Evolutionary conservation across 2,797 vertebrate species (phyloP).

Genomic region (Labeo calbasu): DNA sequence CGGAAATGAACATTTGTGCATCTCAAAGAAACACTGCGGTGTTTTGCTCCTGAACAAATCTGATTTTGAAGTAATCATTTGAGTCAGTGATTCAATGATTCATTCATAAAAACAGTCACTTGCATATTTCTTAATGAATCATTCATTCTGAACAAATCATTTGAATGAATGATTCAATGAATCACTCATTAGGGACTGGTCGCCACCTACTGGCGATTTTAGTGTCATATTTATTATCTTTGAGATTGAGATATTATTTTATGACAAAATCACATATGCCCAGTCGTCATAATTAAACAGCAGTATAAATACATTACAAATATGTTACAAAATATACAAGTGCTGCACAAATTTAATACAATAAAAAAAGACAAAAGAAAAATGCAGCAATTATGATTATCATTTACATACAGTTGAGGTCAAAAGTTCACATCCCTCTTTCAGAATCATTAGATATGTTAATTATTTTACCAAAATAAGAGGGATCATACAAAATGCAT

Average conservation of each 20-base stretch:
- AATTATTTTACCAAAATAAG: too few species aligned
- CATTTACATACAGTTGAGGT: neutral
- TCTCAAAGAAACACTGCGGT: neutral
- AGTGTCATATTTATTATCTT: too few species aligned
- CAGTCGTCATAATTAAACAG: neutral
- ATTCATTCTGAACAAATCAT: neutral
- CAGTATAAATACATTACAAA: neutral
- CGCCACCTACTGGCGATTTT: too few species aligned
- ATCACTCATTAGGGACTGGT: neutral
- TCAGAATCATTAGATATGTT: too few species aligned
- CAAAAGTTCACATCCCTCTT: too few species aligned
- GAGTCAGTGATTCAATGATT: too few species aligned
- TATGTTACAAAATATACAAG: neutral
- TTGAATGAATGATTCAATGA: neutral
- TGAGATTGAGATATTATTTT: neutral
- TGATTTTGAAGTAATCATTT: too few species aligned
- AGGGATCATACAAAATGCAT: too few species aligned
- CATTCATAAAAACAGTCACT: too few species aligned
- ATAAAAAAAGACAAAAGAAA: neutral
- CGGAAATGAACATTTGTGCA: neutral
- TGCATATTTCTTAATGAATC: neutral
- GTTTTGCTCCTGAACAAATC: too few species aligned
- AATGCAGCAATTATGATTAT: neutral
- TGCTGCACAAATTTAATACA: neutral
- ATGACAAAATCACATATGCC: neutral